These are phyloP conservation scores for Acronicta aceris DNA, from an alignment of 2,888 invertebrate species.

Conservation along the genomic window DNA sequence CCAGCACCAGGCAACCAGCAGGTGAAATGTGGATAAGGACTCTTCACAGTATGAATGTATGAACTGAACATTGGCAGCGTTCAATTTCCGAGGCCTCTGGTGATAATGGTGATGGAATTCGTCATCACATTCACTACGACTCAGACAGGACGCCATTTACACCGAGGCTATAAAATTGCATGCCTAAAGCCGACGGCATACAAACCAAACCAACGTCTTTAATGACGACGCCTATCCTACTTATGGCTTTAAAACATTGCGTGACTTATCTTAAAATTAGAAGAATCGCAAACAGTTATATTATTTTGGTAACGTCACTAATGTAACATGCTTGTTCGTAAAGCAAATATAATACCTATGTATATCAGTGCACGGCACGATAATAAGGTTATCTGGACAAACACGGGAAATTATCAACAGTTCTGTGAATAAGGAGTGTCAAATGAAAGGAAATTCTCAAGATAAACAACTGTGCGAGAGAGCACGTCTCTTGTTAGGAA, in stretches of 20 bases:
- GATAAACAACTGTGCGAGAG: constrained; percentile 35
- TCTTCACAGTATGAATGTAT: too few species aligned
- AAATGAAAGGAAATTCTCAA: constrained; percentile 16
- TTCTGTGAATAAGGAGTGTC: constrained; percentile 41
- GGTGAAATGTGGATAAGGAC: too few species aligned
- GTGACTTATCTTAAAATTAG: constrained; percentile 18
- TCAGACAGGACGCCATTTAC: too few species aligned
- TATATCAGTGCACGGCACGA: constrained; percentile 36
- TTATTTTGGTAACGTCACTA: constrained; percentile 31
- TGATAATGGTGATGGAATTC: too few species aligned
- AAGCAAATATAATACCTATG: constrained; percentile 37
- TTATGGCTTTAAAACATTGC: background rate
- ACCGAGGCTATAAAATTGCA: too few species aligned
- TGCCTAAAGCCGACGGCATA: background rate
- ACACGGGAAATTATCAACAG: constrained; percentile 44
- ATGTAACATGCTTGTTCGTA: constrained; percentile 44
- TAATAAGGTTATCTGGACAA: constrained; percentile 41
- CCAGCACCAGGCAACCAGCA: too few species aligned
- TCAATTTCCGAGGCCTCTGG: too few species aligned
- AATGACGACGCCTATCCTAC: background rate
- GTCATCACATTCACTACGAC: too few species aligned
- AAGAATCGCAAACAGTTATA: constrained; percentile 9
- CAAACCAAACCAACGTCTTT: too few species aligned
- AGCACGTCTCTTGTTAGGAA: constrained; percentile 7
- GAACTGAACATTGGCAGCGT: too few species aligned